Base-by-base conservation (phyloP, 2,888 invertebrate genomes). In the Acanthosepion lycidas region DNA sequence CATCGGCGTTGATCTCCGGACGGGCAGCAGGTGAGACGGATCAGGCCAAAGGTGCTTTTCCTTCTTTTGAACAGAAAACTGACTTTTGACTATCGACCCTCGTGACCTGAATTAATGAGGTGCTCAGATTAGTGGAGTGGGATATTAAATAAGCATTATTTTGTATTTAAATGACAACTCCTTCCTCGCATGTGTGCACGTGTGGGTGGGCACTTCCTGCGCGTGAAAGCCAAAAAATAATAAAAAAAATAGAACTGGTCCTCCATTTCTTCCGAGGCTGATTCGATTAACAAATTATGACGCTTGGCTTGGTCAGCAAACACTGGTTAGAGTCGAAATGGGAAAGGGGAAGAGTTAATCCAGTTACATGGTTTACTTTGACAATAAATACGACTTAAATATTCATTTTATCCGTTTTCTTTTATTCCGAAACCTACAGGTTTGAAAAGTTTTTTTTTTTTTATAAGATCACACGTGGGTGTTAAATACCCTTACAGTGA, bases 241-340 rank as follows among this genome's bases (percentile, higher is more conserved):
- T 42, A 42, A 42, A 42, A 42, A 42, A 42, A 42, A 42, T 42
- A 18, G 15, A n/a, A n/a, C 33, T 59, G 59, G 59, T 59, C 42
- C 42, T 23, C 12, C n/a, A 12, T 4, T 78, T 33, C 78, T n/a
- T n/a, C n/a, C 78, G 15, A n/a, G 12, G n/a, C n/a, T 78, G n/a
- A 78, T 33, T 78, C n/a, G n/a, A 78, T 78, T 78, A 78, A 78
- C 78, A n/a, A n/a, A 78, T 78, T 78, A 78, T 78, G n/a, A 78
- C 78, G 78, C n/a, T 78, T 78, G n/a, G 78, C 78, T 78, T 78
- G 78, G n/a, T 33, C 78, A 78, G 78, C 12, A 33, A 78, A 78
- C 78, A 15, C n/a, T n/a, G n/a, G 78, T 78, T 78, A n/a, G 12
- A 33, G n/a, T n/a, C 12, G 12, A 33, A n/a, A n/a, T 15, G 78